Evolutionary conservation across 1,140 invertebrate species (phyloP), one percentile per base, ranked within the genome.

Genomic region (Drosophila lacteicornis): DNA sequence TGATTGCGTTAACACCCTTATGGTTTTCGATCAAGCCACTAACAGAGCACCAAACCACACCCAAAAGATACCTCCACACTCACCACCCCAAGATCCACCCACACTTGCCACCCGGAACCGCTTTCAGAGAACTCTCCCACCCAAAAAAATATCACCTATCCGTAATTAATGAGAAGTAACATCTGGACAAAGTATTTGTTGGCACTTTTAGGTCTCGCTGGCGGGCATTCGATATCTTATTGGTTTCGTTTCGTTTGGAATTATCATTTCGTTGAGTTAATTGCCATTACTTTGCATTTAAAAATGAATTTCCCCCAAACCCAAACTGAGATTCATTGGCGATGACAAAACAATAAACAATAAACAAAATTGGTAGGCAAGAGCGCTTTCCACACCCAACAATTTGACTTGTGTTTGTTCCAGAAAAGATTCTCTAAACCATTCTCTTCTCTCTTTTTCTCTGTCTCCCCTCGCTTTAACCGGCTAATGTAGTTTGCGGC

Each of bases 261-360:
- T 67, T 49, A 17, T 61, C 33, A n/a, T 56, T 50, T 49, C 15
- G 6, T 33, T 62, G 1, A n/a, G 65, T 67, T 77, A 43, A 15
- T 69, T 82, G 50, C 25, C 12, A 78, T 79, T 77, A 76, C 47
- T 49, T 85, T 90, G 73, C 81, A 88, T 85, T 88, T 90, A 82
- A 91, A 90, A 90, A 90, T 90, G 85, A 90, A 90, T 90, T 90
- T 90, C 85, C 90, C 84, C 73, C 85, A 82, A 90, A 90, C 85
- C 90, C 85, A 90, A 88, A 90, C 85, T 88, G 85, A 88, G 85
- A 90, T 90, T 59, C 58, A 90, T 90, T 88, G 81, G 78, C 75
- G 25, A 80, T 76, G 66, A 78, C 67, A 55, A 40, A 62, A 78
- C 67, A 56, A 25, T 56, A 56, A 55, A 56, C 36, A 40, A 36